These are phyloP conservation scores for Laticauda laticaudata DNA, from an alignment of 2,113 vertebrate species.

Conservation along the genomic window DNA sequence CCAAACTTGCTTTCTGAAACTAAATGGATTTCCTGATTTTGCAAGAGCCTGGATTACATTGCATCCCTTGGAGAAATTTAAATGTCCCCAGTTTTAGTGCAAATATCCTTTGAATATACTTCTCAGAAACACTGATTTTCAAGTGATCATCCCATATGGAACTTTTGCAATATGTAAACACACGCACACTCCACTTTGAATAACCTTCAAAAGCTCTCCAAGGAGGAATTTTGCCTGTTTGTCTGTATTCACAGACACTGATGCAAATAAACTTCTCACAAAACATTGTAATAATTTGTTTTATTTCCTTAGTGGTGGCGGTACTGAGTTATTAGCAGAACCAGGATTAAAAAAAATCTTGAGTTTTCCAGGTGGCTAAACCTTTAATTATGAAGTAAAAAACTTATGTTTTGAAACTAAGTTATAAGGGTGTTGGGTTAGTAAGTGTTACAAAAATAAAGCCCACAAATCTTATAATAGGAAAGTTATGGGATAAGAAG, in stretches of 20 bases:
- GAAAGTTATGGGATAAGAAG: constrained; percentile 8
- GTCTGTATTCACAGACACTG: background rate
- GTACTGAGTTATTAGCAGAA: background rate
- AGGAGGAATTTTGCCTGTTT: background rate
- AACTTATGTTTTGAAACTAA: constrained; percentile 10
- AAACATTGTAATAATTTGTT: background rate
- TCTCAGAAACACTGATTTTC: background rate
- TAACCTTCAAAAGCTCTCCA: background rate
- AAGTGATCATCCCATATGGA: background rate
- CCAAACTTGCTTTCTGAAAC: constrained; percentile 34
- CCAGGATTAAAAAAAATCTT: background rate
- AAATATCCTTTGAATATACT: constrained; percentile 5
- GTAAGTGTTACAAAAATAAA: background rate
- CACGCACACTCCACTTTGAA: background rate
- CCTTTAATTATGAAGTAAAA: constrained; percentile 10
- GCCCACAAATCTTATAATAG: background rate
- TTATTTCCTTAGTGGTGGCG: background rate
- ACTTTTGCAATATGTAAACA: background rate
- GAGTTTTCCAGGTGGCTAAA: background rate
- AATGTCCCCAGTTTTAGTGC: constrained; percentile 22
- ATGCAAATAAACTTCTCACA: constrained; percentile 22
- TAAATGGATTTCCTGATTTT: constrained; percentile 52
- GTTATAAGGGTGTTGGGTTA: background rate
- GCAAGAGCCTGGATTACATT: constrained; percentile 19
- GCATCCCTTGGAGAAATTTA: constrained; percentile 1